These are phyloP conservation scores for Stenopsyche tienmushanensis DNA, from an alignment of 1,140 invertebrate species.

Conservation along the genomic window DNA sequence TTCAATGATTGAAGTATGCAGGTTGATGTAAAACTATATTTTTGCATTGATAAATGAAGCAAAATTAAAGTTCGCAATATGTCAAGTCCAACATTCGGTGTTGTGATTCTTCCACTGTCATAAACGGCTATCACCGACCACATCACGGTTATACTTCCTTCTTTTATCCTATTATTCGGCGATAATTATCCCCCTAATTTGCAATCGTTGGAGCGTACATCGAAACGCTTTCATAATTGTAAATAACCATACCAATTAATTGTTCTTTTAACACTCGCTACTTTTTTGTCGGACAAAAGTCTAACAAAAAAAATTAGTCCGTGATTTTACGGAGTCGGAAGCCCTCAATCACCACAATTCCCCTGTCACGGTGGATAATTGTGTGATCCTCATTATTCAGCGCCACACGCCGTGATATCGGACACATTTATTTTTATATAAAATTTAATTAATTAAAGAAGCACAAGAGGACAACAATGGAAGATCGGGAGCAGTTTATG, in stretches of 20 bases:
- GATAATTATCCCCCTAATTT: slow-evolving; percentile 37
- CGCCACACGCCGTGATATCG: background rate
- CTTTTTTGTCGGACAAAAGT: background rate
- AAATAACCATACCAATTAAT: slow-evolving; percentile 38
- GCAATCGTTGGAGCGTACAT: slow-evolving; percentile 27
- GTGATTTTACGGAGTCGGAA: slow-evolving; percentile 34
- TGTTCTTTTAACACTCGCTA: slow-evolving; percentile 42
- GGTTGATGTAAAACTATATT: no score
- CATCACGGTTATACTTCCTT: slow-evolving; percentile 18
- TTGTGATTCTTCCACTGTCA: no score
- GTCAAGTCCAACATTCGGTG: no score
- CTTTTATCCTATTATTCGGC: slow-evolving; percentile 28
- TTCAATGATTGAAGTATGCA: no score
- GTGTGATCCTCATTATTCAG: background rate
- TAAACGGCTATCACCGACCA: no score
- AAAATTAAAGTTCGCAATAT: no score
- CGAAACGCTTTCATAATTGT: slow-evolving; percentile 37
- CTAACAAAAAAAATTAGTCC: slow-evolving; percentile 12
- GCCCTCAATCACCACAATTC: slow-evolving; percentile 23
- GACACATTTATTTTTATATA: background rate
- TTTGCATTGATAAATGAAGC: no score
- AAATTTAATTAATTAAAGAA: slow-evolving; percentile 20
- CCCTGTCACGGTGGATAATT: slow-evolving; percentile 15
- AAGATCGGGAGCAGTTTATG: background rate
- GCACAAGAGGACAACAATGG: no score